phyloP scores from a whole-genome alignment of 2,888 invertebrate genomes.

The Cerastis leucographa region DNA sequence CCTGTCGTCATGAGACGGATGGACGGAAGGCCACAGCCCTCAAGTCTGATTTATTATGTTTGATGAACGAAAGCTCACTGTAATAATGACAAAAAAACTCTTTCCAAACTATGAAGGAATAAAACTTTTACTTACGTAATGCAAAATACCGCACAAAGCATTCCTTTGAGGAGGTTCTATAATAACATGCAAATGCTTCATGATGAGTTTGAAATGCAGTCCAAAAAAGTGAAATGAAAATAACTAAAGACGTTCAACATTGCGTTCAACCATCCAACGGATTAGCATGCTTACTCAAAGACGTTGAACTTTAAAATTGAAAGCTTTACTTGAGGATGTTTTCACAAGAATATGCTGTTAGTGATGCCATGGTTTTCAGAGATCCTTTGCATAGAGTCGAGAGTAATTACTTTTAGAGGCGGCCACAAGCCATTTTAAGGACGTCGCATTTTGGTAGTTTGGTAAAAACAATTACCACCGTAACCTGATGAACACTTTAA shows the following conservation, averaged over 20 bases:
- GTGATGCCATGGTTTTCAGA: conserved; percentile 23
- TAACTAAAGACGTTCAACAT: conserved; percentile 39
- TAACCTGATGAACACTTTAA: background rate
- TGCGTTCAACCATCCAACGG: conserved; percentile 32
- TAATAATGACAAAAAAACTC: background rate
- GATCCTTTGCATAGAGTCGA: background rate
- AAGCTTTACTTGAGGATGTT: conserved; percentile 49
- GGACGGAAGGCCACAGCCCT: background rate
- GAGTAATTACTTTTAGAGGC: background rate
- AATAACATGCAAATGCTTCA: conserved; percentile 51
- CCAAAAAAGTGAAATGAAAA: conserved; percentile 21
- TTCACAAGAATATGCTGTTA: conserved; percentile 41
- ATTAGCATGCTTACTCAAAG: conserved; percentile 46
- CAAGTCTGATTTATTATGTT: background rate
- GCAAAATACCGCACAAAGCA: conserved; percentile 28
- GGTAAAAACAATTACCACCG: too few species aligned
- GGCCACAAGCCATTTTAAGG: background rate
- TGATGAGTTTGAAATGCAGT: conserved; percentile 37
- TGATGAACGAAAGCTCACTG: background rate
- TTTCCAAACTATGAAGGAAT: background rate
- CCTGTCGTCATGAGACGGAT: too few species aligned
- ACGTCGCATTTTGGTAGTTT: background rate
- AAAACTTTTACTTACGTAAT: conserved; percentile 18
- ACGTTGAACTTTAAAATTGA: conserved; percentile 58
- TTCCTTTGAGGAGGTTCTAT: conserved; percentile 22